Percentiles rank a stretch among this genome's conserved stretches.
Conservation (phyloP, 2,888 invertebrate genomes). For the Encarsia formosa region DNA sequence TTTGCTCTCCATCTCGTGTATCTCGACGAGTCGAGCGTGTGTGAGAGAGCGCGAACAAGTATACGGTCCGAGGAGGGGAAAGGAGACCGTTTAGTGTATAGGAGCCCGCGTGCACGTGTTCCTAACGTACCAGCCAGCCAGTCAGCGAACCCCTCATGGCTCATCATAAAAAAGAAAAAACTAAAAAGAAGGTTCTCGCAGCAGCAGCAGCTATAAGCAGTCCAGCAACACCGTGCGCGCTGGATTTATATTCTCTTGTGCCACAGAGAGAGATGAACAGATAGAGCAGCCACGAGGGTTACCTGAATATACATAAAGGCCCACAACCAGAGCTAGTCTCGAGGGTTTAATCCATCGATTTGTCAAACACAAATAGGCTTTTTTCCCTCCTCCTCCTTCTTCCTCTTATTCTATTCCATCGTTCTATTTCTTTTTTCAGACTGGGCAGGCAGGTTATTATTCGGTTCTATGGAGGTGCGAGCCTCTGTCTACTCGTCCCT, state of each 20-base stretch:
- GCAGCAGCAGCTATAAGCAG: too few species aligned
- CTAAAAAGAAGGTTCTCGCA: constrained; percentile 47
- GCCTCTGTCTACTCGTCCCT: too few species aligned
- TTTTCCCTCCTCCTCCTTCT: constrained; percentile 1
- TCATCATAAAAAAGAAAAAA: too few species aligned
- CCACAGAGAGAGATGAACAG: constrained; percentile 8
- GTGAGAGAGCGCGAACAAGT: constrained; percentile 1
- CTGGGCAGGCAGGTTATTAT: too few species aligned
- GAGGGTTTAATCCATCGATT: constrained; percentile 26
- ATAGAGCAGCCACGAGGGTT: constrained; percentile 2
- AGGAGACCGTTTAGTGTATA: constrained; percentile 47
- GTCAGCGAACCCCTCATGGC: too few species aligned
- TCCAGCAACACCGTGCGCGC: too few species aligned
- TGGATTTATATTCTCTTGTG: constrained; percentile 18
- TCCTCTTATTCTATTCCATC: constrained; percentile 2
- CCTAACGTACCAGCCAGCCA: constrained; percentile 47
- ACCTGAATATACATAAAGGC: not conserved
- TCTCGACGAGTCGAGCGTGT: constrained; percentile 25
- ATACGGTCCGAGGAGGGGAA: constrained; percentile 19
- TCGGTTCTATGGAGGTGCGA: too few species aligned
- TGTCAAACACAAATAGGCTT: constrained; percentile 22
- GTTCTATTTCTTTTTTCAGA: too few species aligned
- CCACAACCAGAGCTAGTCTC: not conserved
- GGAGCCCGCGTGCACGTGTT: constrained; percentile 50
- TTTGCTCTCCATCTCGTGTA: constrained; percentile 2